A percentile compares a stretch with the other conserved stretches of the same genome.
Conservation (phyloP, 1,140 invertebrate genomes). For the Anoplolepis gracilipes region DNA sequence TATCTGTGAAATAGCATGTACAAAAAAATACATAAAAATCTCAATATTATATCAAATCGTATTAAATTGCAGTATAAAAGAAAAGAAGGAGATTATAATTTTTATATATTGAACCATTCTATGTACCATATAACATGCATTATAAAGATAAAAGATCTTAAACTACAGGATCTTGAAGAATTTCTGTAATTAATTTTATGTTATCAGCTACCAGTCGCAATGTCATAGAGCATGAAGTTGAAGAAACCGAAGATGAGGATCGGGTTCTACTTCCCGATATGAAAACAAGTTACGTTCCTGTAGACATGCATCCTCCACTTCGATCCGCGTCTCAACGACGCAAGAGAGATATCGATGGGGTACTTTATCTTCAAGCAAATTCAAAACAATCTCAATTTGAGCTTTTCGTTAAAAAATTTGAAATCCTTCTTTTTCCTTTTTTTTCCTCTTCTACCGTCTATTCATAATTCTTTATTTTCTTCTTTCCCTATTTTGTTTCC, state of each 20-base stretch:
- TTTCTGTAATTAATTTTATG: conserved; percentile 22
- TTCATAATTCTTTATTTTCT: not conserved
- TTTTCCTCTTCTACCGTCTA: not conserved
- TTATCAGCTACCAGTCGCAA: conserved; percentile 64
- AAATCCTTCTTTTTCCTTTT: not conserved
- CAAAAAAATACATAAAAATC: not conserved
- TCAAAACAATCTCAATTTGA: conserved; percentile 48
- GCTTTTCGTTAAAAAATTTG: conserved; percentile 39
- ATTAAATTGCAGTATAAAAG: not conserved
- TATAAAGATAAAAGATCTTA: not conserved
- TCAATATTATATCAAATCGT: not conserved
- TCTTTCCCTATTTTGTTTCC: not conserved
- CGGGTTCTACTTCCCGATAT: conserved; percentile 72
- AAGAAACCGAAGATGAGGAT: conserved; percentile 66
- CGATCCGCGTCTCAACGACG: conserved; percentile 65
- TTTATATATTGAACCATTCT: not conserved
- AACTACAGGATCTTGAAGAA: not conserved
- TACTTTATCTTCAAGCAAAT: conserved; percentile 67
- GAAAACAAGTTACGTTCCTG: conserved; percentile 80
- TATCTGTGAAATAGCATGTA: not conserved
- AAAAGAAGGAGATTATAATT: not conserved
- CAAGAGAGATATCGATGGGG: conserved; percentile 77
- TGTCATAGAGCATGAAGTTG: conserved; percentile 60
- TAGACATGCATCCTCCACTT: conserved; percentile 56
- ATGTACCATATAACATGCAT: not conserved